These are phyloP conservation scores for Australoheros facetus DNA, from an alignment of 2,797 vertebrate genomes.

Conservation along the genomic window DNA sequence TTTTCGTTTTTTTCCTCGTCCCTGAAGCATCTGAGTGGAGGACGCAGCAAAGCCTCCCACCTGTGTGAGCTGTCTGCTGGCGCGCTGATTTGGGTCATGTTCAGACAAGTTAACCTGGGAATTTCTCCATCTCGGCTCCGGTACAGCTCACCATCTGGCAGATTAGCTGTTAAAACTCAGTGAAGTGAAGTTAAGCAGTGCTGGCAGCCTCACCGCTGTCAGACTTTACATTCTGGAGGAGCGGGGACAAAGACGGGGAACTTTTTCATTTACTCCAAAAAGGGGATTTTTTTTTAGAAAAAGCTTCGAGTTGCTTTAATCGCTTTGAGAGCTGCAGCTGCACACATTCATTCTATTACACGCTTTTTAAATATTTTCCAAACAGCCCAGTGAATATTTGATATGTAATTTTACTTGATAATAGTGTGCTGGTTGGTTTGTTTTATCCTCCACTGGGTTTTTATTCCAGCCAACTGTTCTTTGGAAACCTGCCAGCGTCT, in stretches of 20 bases:
- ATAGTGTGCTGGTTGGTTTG: not conserved
- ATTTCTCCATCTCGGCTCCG: constrained; percentile 43
- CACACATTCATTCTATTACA: not conserved
- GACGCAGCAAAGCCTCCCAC: constrained; percentile 43
- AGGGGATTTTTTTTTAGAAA: constrained; percentile 11
- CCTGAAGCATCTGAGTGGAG: not conserved
- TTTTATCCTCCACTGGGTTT: not conserved
- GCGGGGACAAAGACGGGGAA: constrained; percentile 6
- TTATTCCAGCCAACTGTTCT: not conserved
- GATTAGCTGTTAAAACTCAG: constrained; percentile 53
- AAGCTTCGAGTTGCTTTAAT: not conserved
- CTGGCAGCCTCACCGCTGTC: constrained; percentile 36
- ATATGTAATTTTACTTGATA: constrained; percentile 1
- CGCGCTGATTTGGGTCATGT: constrained; percentile 31
- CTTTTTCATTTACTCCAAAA: constrained; percentile 12
- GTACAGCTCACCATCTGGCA: constrained; percentile 56
- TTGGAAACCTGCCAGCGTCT: not conserved
- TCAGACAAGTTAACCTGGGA: constrained; percentile 65
- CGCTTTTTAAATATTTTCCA: not conserved
- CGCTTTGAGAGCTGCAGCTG: not conserved
- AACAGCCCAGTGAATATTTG: not conserved
- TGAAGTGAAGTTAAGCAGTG: constrained; percentile 51
- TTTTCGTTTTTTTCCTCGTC: not conserved
- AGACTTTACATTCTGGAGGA: constrained; percentile 12
- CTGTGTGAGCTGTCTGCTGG: constrained; percentile 49